These are phyloP conservation scores for Xestoiulus laeticollis DNA, from an alignment of 2,888 invertebrate species.

Conservation along the genomic window DNA sequence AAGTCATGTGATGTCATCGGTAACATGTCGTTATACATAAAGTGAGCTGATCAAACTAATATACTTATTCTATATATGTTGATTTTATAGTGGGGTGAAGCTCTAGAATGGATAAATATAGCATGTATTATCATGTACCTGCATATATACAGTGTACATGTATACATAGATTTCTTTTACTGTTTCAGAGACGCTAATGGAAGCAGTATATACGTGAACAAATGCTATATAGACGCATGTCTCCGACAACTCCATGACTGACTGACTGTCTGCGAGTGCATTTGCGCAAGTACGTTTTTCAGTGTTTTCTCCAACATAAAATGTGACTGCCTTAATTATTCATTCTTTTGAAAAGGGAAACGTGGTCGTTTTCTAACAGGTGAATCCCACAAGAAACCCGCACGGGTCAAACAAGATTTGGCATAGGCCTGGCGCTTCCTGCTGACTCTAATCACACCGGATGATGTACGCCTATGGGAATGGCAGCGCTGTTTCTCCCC, in stretches of 20 bases:
- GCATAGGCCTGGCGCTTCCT: not conserved
- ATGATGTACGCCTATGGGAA: constrained; percentile 42
- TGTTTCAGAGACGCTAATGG: constrained; percentile 31
- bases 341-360: constrained; percentile 47
- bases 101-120: too few species aligned
- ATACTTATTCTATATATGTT: not conserved
- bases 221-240: not conserved
- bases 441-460: constrained; percentile 47
- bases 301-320: not conserved
- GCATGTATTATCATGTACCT: not conserved
- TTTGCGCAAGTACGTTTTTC: constrained; percentile 27
- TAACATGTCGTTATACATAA: too few species aligned
- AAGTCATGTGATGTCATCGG: too few species aligned
- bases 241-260: not conserved
- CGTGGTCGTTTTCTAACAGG: constrained; percentile 38
- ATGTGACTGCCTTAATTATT: constrained; percentile 42
- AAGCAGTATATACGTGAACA: not conserved
- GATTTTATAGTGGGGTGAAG: not conserved
- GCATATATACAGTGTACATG: too few species aligned
- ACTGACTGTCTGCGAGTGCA: constrained; percentile 18
- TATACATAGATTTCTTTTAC: constrained; percentile 16
- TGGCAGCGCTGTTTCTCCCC: constrained; percentile 14
- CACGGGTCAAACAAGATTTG: constrained; percentile 40
- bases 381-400: constrained; percentile 35
- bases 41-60: not conserved